These are phyloP conservation scores for Campaea margaritaria DNA, from an alignment of 2,888 invertebrate species.

Conservation along the genomic window DNA sequence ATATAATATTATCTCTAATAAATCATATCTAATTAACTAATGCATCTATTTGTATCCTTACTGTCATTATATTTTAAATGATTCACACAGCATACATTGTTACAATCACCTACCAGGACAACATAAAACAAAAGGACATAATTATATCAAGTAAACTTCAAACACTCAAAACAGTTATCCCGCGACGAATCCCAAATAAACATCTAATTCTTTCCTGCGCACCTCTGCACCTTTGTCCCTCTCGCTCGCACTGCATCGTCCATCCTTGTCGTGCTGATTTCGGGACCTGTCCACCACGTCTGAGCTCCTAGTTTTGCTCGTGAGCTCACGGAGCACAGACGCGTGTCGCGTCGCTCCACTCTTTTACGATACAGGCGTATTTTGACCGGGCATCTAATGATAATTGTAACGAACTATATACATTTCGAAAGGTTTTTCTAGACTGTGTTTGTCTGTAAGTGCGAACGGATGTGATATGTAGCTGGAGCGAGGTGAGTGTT, in stretches of 20 bases:
- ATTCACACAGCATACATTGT: not conserved
- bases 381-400: slow-evolving; percentile 74
- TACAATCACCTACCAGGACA: slow-evolving; percentile 15
- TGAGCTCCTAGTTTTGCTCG: slow-evolving; percentile 76
- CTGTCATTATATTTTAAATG: too few species aligned
- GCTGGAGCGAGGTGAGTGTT: slow-evolving; percentile 64
- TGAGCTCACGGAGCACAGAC: slow-evolving; percentile 61
- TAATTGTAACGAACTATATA: slow-evolving; percentile 34
- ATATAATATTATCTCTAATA: too few species aligned
- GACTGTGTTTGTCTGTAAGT: slow-evolving; percentile 59
- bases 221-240: slow-evolving; percentile 74
- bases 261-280: slow-evolving; percentile 64
- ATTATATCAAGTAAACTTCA: slow-evolving; percentile 40
- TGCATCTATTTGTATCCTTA: too few species aligned
- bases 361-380: slow-evolving; percentile 62
- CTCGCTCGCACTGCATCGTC: slow-evolving; percentile 53
- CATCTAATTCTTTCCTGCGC: slow-evolving; percentile 84
- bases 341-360: slow-evolving; percentile 46
- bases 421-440: slow-evolving; percentile 34
- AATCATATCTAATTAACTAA: too few species aligned
- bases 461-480: slow-evolving; percentile 63
- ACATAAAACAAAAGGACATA: slow-evolving; percentile 27
- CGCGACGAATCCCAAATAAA: slow-evolving; percentile 81
- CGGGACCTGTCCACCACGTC: slow-evolving; percentile 60
- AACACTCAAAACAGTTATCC: slow-evolving; percentile 73